Percentiles rank a stretch among this genome's conserved stretches.
phyloP scores from a whole-genome alignment of 2,797 vertebrate species.

The Acanthis flammea region DNA sequence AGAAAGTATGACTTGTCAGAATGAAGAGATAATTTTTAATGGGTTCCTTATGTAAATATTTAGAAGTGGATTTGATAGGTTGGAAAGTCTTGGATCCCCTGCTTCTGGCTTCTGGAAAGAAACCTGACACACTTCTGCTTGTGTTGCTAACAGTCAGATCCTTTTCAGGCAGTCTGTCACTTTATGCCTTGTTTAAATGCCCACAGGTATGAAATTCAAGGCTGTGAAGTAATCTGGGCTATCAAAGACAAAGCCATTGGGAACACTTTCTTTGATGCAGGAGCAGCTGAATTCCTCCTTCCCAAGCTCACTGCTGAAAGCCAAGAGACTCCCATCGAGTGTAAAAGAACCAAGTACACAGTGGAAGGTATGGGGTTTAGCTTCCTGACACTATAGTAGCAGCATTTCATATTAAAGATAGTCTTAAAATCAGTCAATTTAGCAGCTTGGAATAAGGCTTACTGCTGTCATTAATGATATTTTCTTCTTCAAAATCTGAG shows the following conservation, averaged over 20 bases:
- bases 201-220: conserved; percentile 88
- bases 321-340: conserved; percentile 67
- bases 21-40: neutral
- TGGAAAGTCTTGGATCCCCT: neutral
- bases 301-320: conserved; percentile 82
- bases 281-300: conserved; percentile 92
- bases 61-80: neutral
- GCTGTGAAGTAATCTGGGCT: conserved; percentile 95
- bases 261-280: conserved; percentile 94
- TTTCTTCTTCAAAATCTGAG: neutral
- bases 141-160: neutral
- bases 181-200: neutral
- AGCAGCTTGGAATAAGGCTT: neutral
- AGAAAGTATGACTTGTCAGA: neutral
- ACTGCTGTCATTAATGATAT: neutral
- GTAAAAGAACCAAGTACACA: conserved; percentile 88
- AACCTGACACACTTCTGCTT: neutral
- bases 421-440: neutral
- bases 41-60: neutral
- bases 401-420: neutral
- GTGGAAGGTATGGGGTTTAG: conserved; percentile 66
- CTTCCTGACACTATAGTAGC: neutral
- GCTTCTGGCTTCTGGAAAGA: neutral
- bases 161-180: neutral
- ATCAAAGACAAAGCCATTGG: conserved; percentile 96